Base-by-base conservation (phyloP, 1,140 invertebrate genomes). In the Himalopsyche phryganea region DNA sequence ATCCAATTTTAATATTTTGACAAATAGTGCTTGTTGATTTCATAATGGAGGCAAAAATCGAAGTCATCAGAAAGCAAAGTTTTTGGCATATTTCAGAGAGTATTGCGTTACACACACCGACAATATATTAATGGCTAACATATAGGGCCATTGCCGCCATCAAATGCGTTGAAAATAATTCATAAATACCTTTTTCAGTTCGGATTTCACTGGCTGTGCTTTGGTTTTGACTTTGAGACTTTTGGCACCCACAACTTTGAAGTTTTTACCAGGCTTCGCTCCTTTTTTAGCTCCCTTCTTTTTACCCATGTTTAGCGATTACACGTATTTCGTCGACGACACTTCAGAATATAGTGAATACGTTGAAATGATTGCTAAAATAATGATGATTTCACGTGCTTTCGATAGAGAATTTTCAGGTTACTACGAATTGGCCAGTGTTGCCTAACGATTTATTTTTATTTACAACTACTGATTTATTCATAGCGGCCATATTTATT, bases 231-330 rank as follows among this genome's bases (percentile, higher is more conserved):
- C 58, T 54, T 57, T 64, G 3, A 60, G 58, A 32, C 58, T 60
- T 36, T 64, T 64, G 19, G 58, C 49, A 11, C 57, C 62, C 7
- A 63, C 61, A 20, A 63, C 61, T 50, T 63, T 63, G 57, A 63
- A 63, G 35, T 63, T 63, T 41, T 64, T 64, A 11, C 23, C 33
- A 4, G n/a, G 48, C 40, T 58, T 35, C 9, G 33, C 52, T 11
- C 56, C 56, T 49, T 63, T 63, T 33, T 57, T 56, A 14, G 40
- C 61, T 15, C 61, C 52, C 57, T 52, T 60, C 46, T 60, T 57
- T 51, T 63, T 63, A 9, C 55, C 62, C 62, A 64, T 64, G 38
- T 32, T 32, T 50, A 11, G 17, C 28, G 6, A 13, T 48, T 42
- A 38, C 4, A n/a, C 42, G 9, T 6, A 41, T 18, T 13, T 44